These are phyloP conservation scores for Crocodylus rhombifer DNA, from an alignment of 2,797 vertebrate genomes.

Conservation along the genomic window DNA sequence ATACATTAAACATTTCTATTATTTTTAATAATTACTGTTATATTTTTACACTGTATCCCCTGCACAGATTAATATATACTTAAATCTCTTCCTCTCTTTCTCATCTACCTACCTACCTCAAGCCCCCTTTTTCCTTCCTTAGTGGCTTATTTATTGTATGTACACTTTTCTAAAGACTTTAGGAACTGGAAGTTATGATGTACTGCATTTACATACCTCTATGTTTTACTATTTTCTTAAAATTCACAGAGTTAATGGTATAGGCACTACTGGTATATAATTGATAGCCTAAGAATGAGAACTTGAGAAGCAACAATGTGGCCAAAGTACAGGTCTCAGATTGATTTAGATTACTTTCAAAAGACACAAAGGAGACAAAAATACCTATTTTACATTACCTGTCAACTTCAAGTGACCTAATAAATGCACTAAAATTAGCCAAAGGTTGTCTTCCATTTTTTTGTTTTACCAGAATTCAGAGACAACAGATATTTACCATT, in stretches of 20 bases:
- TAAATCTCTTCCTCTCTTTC: not conserved
- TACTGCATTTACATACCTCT: accelerated
- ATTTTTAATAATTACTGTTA: not conserved
- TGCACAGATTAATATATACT: not conserved
- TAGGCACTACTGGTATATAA: not conserved
- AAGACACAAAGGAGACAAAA: not conserved
- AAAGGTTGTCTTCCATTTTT: accelerated
- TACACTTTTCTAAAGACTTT: not conserved
- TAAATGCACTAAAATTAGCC: not conserved
- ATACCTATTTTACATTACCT: not conserved
- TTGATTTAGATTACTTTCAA: constrained; percentile 3
- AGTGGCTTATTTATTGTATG: not conserved
- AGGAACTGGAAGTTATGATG: not conserved
- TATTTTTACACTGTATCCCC: not conserved
- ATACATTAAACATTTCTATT: not conserved
- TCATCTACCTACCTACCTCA: not conserved
- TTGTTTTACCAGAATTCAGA: not conserved
- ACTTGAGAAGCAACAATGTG: accelerated
- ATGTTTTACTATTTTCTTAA: not conserved
- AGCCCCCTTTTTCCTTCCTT: not conserved
- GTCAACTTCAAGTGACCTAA: not conserved
- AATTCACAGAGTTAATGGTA: not conserved
- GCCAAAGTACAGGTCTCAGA: not conserved
- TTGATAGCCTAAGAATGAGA: not conserved
- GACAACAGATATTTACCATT: accelerated